Base-by-base conservation (phyloP, 1,140 invertebrate genomes). In the Cotesia typhae region DNA sequence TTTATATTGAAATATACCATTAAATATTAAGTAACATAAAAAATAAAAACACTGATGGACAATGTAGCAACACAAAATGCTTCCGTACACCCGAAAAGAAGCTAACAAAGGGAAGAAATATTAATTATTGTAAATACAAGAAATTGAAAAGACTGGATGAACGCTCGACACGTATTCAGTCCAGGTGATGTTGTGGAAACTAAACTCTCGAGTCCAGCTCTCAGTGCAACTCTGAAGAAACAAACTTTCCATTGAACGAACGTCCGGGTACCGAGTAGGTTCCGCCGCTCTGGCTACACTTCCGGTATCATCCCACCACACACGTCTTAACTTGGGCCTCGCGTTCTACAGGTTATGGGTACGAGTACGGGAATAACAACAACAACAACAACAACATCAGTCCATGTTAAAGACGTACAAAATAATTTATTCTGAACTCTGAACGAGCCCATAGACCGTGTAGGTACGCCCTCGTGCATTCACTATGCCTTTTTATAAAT, bases 221-320 rank as follows among this genome's bases (percentile, higher is more conserved):
- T 68, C 64, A 75, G 78, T 75, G 75, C 75, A 72, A 84, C 82
- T 84, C 80, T 80, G 82, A 81, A 78, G 75, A 80, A 80, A 80
- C 76, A 76, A 83, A 85, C 84, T 87, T 87, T 87, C 85, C 85
- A 85, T 85, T 85, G 83, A 86, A 83, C 82, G 84, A 85, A 82
- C 82, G 83, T 83, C 82, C 82, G 82, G 36, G 57, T 38, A 53
- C 63, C 63, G 68, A 17, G 57, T 55, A 63, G 63, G 85, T 87
- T 87, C 85, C 85, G 84, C 85, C 78, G 79, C 84, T 81, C 80
- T 85, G 84, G 77, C 79, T 84, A 81, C 83, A 78, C 80, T 87
- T 87, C 84, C 84, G 83, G 84, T 85, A 85, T 84, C 84, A 83
- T 87, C 84, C 83, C 83, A 84, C 85, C 79, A 80, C 41, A 47